Evolutionary conservation across 2,888 invertebrate species (phyloP).

Genomic region (Asteroscopus sphinx): DNA sequence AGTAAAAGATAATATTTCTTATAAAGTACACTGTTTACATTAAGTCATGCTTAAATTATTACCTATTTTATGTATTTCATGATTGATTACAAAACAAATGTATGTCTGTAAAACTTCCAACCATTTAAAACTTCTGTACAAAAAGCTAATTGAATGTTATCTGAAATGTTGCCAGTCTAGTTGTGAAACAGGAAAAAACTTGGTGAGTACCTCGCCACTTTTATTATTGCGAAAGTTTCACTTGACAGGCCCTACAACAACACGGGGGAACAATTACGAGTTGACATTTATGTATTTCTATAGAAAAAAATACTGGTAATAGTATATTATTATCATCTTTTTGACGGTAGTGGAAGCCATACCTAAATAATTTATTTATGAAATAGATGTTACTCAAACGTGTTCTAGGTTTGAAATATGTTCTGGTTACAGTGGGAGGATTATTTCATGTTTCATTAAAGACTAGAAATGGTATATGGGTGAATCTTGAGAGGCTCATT

Average conservation of each 20-base stretch:
- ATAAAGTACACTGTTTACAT: neutral
- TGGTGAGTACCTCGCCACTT: constrained; percentile 69
- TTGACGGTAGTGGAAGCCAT: neutral
- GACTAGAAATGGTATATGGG: no score
- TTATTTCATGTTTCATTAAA: no score
- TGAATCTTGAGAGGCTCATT: no score
- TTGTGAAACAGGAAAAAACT: constrained; percentile 68
- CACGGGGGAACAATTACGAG: constrained; percentile 65
- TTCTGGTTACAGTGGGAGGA: no score
- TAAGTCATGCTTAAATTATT: no score
- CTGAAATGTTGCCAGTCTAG: constrained; percentile 69
- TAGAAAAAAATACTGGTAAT: constrained; percentile 28
- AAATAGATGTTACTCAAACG: no score
- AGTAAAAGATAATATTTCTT: neutral
- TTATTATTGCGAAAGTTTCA: constrained; percentile 78
- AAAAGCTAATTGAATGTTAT: constrained; percentile 80
- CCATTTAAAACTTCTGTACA: constrained; percentile 55
- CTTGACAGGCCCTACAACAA: constrained; percentile 65
- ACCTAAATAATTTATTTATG: neutral
- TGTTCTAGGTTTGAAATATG: no score
- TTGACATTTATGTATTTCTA: constrained; percentile 67
- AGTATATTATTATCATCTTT: constrained; percentile 11
- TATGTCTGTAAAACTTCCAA: constrained; percentile 32
- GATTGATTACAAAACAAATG: constrained; percentile 40
- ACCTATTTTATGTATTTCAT: no score